phyloP scores from a whole-genome alignment of 2,888 invertebrate genomes.

The Lasioglossum pauxillum region DNA sequence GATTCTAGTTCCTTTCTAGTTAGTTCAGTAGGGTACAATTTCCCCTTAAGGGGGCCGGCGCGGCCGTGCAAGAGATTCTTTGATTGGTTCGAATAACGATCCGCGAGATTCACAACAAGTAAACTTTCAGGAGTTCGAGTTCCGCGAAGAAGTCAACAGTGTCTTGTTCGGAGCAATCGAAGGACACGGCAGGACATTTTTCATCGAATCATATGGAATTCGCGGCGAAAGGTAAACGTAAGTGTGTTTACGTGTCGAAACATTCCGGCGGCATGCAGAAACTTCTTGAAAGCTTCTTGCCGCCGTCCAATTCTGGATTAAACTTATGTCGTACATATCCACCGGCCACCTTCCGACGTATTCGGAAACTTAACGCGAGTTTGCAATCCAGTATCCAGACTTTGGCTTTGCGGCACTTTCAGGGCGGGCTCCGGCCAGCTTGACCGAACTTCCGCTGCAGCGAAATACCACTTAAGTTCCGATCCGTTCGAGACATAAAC shows the following conservation, averaged over 20 bases:
- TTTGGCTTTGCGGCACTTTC: constrained; percentile 63
- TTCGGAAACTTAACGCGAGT: constrained; percentile 55
- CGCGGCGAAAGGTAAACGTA: constrained; percentile 35
- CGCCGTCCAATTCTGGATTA: constrained; percentile 62
- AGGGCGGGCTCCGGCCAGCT: constrained; percentile 51
- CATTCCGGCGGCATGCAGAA: constrained; percentile 47
- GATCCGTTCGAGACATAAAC: constrained; percentile 30
- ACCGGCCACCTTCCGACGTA: constrained; percentile 56
- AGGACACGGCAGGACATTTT: constrained; percentile 23
- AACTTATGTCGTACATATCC: constrained; percentile 60
- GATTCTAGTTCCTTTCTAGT: too few species aligned
- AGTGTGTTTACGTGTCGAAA: constrained; percentile 59
- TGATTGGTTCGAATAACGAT: neutral
- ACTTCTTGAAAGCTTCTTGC: constrained; percentile 62
- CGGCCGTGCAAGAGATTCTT: too few species aligned
- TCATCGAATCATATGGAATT: constrained; percentile 43
- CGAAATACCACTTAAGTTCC: constrained; percentile 34
- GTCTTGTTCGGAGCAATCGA: constrained; percentile 32
- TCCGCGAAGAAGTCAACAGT: neutral
- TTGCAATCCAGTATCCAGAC: constrained; percentile 45
- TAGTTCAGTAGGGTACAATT: too few species aligned
- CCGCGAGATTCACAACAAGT: neutral
- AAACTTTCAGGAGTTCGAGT: neutral
- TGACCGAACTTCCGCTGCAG: constrained; percentile 59
- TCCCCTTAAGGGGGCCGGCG: too few species aligned